A percentile compares a stretch with the other conserved stretches of the same genome.
phyloP scores from a whole-genome alignment of 2,888 invertebrate species.

The Chloromyia formosa region DNA sequence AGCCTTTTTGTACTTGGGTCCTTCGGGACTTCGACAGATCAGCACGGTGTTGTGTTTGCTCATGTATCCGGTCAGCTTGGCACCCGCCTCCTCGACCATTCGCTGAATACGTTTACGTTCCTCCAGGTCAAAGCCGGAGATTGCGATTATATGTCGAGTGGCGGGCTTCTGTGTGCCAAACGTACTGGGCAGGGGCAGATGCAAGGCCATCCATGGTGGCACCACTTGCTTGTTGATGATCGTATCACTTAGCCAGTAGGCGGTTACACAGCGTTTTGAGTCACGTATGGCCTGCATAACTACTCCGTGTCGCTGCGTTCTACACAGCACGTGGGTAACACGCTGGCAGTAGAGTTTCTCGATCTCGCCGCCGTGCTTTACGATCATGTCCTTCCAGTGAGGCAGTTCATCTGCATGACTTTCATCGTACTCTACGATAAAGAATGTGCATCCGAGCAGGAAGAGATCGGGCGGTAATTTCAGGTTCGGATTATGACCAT shows the following conservation, averaged over 20 bases:
- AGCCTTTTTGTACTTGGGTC: conserved; percentile 87
- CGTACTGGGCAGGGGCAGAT: conserved; percentile 80
- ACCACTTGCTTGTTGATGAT: conserved; percentile 83
- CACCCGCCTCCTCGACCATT: conserved; percentile 87
- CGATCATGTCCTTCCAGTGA: conserved; percentile 77
- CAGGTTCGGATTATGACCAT: conserved; percentile 91
- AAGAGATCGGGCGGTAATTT: conserved; percentile 90
- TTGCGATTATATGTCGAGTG: conserved; percentile 79
- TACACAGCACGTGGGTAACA: conserved; percentile 92
- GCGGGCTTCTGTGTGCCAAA: conserved; percentile 77
- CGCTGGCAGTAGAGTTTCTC: conserved; percentile 84
- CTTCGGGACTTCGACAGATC: conserved; percentile 83
- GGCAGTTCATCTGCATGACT: conserved; percentile 71
- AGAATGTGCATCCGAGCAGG: conserved; percentile 92
- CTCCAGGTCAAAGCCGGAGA: conserved; percentile 90
- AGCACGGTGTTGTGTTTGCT: conserved; percentile 82
- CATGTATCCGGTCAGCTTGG: conserved; percentile 81
- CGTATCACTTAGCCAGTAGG: conserved; percentile 92
- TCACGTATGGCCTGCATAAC: conserved; percentile 83
- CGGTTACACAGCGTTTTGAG: conserved; percentile 78
- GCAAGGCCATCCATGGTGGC: conserved; percentile 94
- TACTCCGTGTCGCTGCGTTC: conserved; percentile 88
- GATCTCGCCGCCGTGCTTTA: conserved; percentile 86
- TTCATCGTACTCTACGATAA: conserved; percentile 83
- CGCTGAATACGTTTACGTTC: conserved; percentile 83